Base-by-base conservation (phyloP, 2,888 invertebrate species). In the Diachrysia chrysitis region DNA sequence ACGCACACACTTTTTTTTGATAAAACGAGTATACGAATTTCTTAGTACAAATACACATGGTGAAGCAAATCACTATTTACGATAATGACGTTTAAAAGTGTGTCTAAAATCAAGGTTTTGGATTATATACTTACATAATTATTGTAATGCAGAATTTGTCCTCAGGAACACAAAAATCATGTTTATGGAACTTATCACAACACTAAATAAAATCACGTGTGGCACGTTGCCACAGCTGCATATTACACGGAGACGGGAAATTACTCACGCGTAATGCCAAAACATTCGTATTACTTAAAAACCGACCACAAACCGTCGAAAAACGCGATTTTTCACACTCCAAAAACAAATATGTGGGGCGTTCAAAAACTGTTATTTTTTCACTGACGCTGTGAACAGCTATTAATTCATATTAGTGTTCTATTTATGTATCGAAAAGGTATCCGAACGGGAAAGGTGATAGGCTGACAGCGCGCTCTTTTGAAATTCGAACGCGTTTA, bases 261-360 rank as follows among this genome's bases (percentile, higher is more conserved):
- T 92, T 88, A 90, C 89, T 89, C 89, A 88, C 78, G 87, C 85
- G 78, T 94, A 93, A 94, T 92, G 89, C 88, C 83, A 87, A 90
- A 93, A 90, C 92, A 95, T 95, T 93, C 90, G 87, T 95, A 92
- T 91, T 90, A 88, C 92, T 93, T 93, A 92, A 92, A 91, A 90
- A 88, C 86, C 79, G 68, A 92, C 93, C 93, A 87, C 94, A 91
- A 87, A 92, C 92, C 92, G 87, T 86, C 90, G 74, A 87, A 88
- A 91, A 94, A 93, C 88, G 85, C 89, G 86, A 95, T 95, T 95
- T 91, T 95, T 95, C 94, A 95, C 93, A 93, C 89, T 90, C 86
- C 84, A 91, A 92, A 92, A 92, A 91, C 90, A 92, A 93, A 92
- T 92, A 92, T 90, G 79, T 87, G 87, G 86, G 87, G 88, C 90